These are phyloP conservation scores for Actenoides lindsayi DNA, from an alignment of 2,113 vertebrate genomes.

Conservation along the genomic window DNA sequence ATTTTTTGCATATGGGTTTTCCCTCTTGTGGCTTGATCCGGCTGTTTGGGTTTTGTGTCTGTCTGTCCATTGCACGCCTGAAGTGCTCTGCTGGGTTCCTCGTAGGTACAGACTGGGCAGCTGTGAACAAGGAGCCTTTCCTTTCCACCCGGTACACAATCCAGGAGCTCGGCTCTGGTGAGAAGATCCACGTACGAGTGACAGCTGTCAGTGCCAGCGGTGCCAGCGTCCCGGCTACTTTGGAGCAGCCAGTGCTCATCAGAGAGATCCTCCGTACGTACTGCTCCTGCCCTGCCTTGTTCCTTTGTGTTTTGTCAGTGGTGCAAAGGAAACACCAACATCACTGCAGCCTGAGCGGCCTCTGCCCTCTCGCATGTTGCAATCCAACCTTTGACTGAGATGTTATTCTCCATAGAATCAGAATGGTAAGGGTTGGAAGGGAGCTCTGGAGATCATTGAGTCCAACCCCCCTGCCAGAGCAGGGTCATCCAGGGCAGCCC, in stretches of 20 bases:
- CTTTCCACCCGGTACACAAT: conserved; percentile 78
- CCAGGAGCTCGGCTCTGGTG: conserved; percentile 77
- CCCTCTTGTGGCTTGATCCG: background rate
- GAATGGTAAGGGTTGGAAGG: too few relatives aligned
- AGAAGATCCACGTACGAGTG: conserved; percentile 83
- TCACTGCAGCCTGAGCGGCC: background rate
- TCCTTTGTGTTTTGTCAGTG: background rate
- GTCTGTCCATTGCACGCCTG: rapidly evolving
- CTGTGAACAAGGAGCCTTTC: conserved; percentile 78
- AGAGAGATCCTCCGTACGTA: conserved; percentile 80
- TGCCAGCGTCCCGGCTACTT: conserved; percentile 68
- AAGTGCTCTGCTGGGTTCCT: background rate
- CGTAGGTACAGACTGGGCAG: conserved; percentile 84
- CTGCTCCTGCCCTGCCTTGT: rapidly evolving
- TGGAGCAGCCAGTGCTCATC: conserved; percentile 81
- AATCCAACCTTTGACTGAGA: background rate
- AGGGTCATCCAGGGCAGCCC: too few relatives aligned
- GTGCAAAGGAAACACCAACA: background rate
- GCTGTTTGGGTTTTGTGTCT: background rate
- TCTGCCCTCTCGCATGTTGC: rapidly evolving
- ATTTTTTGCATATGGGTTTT: background rate
- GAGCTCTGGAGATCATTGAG: too few relatives aligned
- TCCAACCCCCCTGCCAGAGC: too few relatives aligned
- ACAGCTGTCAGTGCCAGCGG: conserved; percentile 78
- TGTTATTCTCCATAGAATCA: background rate